Evolutionary conservation across 2,888 invertebrate genomes (phyloP).

Genomic region (Lordiphosa fenestrarum): DNA sequence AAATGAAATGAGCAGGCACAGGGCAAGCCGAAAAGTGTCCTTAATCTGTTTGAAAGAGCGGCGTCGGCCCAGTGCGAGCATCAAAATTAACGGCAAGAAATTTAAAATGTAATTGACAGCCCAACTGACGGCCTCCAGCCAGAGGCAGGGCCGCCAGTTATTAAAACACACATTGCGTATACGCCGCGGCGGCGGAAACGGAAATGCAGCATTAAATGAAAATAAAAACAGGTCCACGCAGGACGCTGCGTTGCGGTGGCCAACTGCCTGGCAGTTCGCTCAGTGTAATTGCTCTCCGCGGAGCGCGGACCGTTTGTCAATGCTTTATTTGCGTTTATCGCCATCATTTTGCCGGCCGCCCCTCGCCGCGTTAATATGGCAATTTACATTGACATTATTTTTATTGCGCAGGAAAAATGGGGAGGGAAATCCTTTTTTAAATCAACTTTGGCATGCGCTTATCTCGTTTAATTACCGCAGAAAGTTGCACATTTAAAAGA

Average conservation of each 20-base stretch:
- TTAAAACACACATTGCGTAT: slow-evolving; percentile 62
- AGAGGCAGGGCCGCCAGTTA: slow-evolving; percentile 42
- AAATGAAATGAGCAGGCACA: slow-evolving; percentile 46
- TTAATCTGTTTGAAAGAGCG: slow-evolving; percentile 67
- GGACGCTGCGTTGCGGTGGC: slow-evolving; percentile 10
- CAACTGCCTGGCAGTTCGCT: slow-evolving; percentile 35
- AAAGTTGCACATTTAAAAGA: slow-evolving; percentile 25
- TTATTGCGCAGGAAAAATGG: slow-evolving; percentile 38
- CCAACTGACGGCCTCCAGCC: slow-evolving; percentile 47
- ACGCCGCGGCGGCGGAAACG: slow-evolving; percentile 51
- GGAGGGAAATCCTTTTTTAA: slow-evolving; percentile 29
- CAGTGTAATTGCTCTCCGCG: slow-evolving; percentile 62
- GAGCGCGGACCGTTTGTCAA: slow-evolving; percentile 48
- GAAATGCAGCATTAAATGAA: slow-evolving; percentile 65
- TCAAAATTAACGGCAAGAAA: slow-evolving; percentile 67
- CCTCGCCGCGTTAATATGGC: slow-evolving; percentile 60
- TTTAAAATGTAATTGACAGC: slow-evolving; percentile 70
- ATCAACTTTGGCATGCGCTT: slow-evolving; percentile 29
- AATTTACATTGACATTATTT: slow-evolving; percentile 70
- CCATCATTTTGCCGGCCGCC: slow-evolving; percentile 51
- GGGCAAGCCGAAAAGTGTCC: slow-evolving; percentile 40
- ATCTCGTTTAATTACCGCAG: slow-evolving; percentile 43
- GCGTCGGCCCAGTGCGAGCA: slow-evolving; percentile 30
- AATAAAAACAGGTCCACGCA: slow-evolving; percentile 41
- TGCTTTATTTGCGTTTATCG: slow-evolving; percentile 62